Percentiles rank a stretch among this genome's conserved stretches.
Conservation (phyloP, 1,140 invertebrate genomes). For the Octopus sinensis region DNA sequence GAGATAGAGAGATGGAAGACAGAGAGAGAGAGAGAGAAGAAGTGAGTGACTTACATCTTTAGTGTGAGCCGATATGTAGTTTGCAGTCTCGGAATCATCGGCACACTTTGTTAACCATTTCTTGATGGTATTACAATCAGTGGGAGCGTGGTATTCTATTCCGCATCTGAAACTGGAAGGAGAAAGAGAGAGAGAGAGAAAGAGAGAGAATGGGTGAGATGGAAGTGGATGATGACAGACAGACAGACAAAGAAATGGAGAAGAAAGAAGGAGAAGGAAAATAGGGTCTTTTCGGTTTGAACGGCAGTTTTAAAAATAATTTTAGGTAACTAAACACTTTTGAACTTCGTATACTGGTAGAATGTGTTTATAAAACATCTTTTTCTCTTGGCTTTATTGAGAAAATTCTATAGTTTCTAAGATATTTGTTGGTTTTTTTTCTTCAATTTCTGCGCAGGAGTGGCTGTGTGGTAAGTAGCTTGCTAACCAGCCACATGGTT, state of each 20-base stretch:
- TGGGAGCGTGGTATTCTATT: conserved; percentile 95
- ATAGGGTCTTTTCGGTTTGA: neutral
- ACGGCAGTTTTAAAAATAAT: neutral
- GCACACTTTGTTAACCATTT: conserved; percentile 98
- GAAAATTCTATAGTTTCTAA: too few species aligned
- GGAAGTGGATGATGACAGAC: neutral
- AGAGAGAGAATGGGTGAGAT: neutral
- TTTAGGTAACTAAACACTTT: neutral
- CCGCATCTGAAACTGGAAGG: conserved; percentile 80
- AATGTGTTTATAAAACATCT: too few species aligned
- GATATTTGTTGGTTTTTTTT: too few species aligned
- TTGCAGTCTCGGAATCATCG: conserved; percentile 98
- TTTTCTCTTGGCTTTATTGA: too few species aligned
- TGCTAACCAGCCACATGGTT: too few species aligned
- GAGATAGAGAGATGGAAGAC: too few species aligned
- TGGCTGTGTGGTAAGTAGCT: too few species aligned
- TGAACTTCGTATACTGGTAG: neutral
- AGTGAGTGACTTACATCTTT: conserved; percentile 70
- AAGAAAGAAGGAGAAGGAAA: neutral
- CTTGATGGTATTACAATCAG: conserved; percentile 92
- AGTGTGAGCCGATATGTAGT: conserved; percentile 97
- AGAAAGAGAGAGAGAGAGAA: neutral
- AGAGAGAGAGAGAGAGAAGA: conserved; percentile 1
- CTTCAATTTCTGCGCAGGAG: too few species aligned
- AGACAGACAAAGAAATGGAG: neutral